Evolutionary conservation across 2,797 vertebrate species (phyloP), one percentile per base, ranked within the genome.

Genomic region (Anabacerthia variegaticeps): DNA sequence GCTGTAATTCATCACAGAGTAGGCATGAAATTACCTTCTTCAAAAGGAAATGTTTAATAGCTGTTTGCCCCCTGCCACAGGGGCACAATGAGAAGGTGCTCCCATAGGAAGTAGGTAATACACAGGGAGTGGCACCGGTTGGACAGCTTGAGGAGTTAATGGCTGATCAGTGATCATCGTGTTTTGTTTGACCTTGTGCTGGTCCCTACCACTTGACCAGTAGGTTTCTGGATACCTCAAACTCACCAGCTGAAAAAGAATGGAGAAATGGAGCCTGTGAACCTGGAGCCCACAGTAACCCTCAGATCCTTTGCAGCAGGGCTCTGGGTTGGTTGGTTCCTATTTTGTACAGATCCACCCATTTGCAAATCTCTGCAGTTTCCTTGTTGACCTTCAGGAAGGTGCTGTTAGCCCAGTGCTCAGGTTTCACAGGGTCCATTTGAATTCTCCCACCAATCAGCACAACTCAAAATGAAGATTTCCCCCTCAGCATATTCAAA

Each of bases 41-140:
- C n/a, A 58, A 74, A 74, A 36, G 27, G 24, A 75, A 73, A 61
- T 32, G 17, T 62, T 89, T 8, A 22, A 39, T 36, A 77, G 56
- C 54, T 66, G 23, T 79, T 85, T 79, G 30, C 17, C 59, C 14
- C 26, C 27, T 37, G 26, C 24, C 27, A 43, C 0, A 30, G 27
- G 34, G 36, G 15, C 28, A 8, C 11, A n/a, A 27, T 3, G 1
- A 6, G 39, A 26, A 72, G 61, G 26, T 82, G 55, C 59, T 89
- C 93, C 81, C 26, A 32, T 1, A 69, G 84, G 62, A 73, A 68
- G 43, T 23, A 59, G 43, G 37, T 14, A 48, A 15, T 18, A 20
- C 0, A 1, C 34, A 49, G 44, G 8, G 10, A 84, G 8, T 54
- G 66, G 68, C 32, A 21, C 19, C 0, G 0, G 12, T 0, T 61